Evolutionary conservation across 2,888 invertebrate species (phyloP).

Genomic region (Mesoligia furuncula): DNA sequence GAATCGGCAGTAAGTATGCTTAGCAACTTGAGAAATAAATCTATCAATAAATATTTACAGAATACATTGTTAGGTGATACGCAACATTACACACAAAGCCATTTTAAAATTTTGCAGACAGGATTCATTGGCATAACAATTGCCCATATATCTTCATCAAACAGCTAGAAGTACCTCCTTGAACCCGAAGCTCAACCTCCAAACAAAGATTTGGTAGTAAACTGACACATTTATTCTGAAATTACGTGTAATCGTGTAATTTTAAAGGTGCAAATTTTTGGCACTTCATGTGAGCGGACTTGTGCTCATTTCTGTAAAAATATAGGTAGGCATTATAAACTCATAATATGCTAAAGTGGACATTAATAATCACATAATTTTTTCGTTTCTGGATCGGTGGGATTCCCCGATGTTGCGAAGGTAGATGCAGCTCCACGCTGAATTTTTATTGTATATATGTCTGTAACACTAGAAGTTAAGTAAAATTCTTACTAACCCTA

Average conservation of each 20-base stretch:
- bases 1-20: constrained; percentile 67
- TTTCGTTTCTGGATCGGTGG: not conserved
- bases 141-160: constrained; percentile 65
- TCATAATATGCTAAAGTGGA: not conserved
- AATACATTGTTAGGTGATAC: constrained; percentile 82
- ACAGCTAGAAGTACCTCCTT: constrained; percentile 42
- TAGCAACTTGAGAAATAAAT: constrained; percentile 81
- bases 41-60: constrained; percentile 87
- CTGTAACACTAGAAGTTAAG: not conserved
- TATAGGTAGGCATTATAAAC: constrained; percentile 11
- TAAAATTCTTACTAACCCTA: not conserved
- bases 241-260: constrained; percentile 20
- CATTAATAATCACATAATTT: not conserved
- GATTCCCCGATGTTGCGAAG: not conserved
- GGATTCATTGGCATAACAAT: constrained; percentile 77
- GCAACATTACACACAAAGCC: constrained; percentile 84
- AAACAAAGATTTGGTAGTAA: constrained; percentile 28
- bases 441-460: not conserved
- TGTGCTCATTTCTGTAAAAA: constrained; percentile 14
- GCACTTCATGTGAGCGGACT: not conserved
- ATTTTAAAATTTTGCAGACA: constrained; percentile 80
- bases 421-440: not conserved
- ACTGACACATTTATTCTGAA: constrained; percentile 33
- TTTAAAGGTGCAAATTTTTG: constrained; percentile 33
- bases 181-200: constrained; percentile 40